Base-by-base conservation (phyloP, 2,888 invertebrate species). In the Caenorhabditis imperialis region DNA sequence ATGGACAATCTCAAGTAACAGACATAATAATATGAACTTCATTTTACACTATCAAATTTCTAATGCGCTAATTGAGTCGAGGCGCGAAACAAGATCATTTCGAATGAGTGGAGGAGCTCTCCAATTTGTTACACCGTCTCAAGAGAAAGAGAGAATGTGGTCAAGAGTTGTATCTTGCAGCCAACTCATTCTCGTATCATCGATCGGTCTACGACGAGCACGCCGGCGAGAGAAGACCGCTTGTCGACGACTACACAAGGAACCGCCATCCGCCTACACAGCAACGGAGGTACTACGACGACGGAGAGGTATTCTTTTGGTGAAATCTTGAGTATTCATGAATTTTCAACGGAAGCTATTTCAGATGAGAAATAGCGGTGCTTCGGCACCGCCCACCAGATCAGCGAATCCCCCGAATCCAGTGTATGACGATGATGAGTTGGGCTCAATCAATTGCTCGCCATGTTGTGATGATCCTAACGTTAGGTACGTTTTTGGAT, bases 401-500 rank as follows among this genome's bases (percentile, higher is more conserved):
- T n/a, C n/a, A n/a, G n/a, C n/a, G n/a, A n/a, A n/a, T 2, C 57
- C 57, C 6, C 2, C 37, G 14, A 20, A 37, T 7, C 44, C 44
- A 1, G 35, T 37, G 27, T 25, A 53, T 18, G 62, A 74, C 22
- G 82, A 82, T 2, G 77, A 79, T 2, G 76, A 75, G 25, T 75
- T 61, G 16, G 84, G 83, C 12, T 75, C 81, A 20, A 78, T 85
- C 48, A 82, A 85, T 45, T 85, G 85, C 61, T 81, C 81, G 6
- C 82, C 83, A 12, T 85, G 85, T 58, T 85, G 84, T 47, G 82
- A 82, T n/a, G 75, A 81, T 48, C 74, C 77, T 12, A 82, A 81
- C 65, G 63, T 82, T 25, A 79, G 81, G 84, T 83, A 35, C 14
- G 54, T 47, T n/a, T n/a, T n/a, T n/a, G n/a, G n/a, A n/a, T n/a